A percentile compares a stretch with the other conserved stretches of the same genome.
phyloP scores from a whole-genome alignment of 2,113 vertebrate genomes.

The Falco punctatus region DNA sequence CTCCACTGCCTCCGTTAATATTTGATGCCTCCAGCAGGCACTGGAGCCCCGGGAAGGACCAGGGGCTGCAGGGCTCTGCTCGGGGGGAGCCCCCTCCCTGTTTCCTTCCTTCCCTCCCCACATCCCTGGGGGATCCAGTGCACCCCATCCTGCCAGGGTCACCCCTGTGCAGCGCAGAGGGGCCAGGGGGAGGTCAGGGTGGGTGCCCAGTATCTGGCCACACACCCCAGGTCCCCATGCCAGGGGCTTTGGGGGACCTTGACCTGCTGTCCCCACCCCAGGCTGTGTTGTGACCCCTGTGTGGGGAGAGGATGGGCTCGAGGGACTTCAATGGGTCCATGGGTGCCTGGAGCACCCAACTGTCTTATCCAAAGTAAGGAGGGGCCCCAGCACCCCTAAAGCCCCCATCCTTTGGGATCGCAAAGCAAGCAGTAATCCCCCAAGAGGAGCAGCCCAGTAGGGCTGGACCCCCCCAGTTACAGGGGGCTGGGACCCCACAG shows the following conservation, averaged over 20 bases:
- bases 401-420: background rate
- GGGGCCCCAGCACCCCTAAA: background rate
- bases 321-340: background rate
- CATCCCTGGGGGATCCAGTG: accelerated
- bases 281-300: background rate
- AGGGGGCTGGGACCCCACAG: background rate
- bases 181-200: background rate
- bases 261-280: background rate
- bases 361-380: background rate
- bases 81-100: accelerated
- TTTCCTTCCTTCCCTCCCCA: too few relatives aligned
- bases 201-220: background rate
- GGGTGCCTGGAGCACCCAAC: accelerated
- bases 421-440: background rate
- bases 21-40: background rate
- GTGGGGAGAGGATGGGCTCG: background rate
- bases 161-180: background rate
- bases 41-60: background rate
- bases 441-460: background rate
- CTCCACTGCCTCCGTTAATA: background rate
- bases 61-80: background rate
- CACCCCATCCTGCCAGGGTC: accelerated
- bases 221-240: accelerated
- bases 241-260: accelerated
- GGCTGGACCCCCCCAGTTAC: background rate